phyloP scores from a whole-genome alignment of 2,888 invertebrate species.

The Amblyjoppa proteus region DNA sequence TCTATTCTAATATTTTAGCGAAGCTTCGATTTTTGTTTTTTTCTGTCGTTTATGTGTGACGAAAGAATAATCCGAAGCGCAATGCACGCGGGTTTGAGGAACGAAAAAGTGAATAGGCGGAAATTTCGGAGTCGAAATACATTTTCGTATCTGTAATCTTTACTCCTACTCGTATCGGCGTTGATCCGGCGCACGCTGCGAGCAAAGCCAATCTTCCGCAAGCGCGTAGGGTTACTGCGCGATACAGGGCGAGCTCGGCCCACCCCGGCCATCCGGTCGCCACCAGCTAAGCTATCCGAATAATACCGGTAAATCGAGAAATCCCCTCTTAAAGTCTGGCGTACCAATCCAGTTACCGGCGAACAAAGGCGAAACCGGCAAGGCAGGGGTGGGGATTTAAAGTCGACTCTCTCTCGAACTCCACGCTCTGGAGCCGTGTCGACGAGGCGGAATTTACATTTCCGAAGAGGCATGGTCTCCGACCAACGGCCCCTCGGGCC shows the following conservation, averaged over 20 bases:
- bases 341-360: slow-evolving; percentile 67
- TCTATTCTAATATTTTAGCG: neutral
- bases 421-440: slow-evolving; percentile 36
- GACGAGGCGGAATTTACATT: slow-evolving; percentile 69
- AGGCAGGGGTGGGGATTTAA: slow-evolving; percentile 38
- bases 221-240: slow-evolving; percentile 20
- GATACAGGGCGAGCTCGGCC: slow-evolving; percentile 49
- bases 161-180: slow-evolving; percentile 74
- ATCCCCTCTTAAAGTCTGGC: slow-evolving; percentile 74
- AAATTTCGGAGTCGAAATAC: slow-evolving; percentile 75
- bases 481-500: slow-evolving; percentile 28
- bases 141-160: slow-evolving; percentile 79
- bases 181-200: slow-evolving; percentile 39
- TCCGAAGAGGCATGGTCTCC: slow-evolving; percentile 41
- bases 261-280: slow-evolving; percentile 66
- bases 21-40: neutral
- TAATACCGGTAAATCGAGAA: slow-evolving; percentile 79
- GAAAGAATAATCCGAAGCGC: slow-evolving; percentile 12
- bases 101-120: slow-evolving; percentile 66
- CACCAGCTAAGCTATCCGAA: slow-evolving; percentile 74
- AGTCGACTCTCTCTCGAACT: slow-evolving; percentile 34
- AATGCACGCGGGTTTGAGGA: neutral
- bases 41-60: neutral
- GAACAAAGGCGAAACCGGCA: slow-evolving; percentile 67
- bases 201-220: slow-evolving; percentile 56